Evolutionary conservation across 2,888 invertebrate species (phyloP).

Genomic region (Pachydiplax longipennis): DNA sequence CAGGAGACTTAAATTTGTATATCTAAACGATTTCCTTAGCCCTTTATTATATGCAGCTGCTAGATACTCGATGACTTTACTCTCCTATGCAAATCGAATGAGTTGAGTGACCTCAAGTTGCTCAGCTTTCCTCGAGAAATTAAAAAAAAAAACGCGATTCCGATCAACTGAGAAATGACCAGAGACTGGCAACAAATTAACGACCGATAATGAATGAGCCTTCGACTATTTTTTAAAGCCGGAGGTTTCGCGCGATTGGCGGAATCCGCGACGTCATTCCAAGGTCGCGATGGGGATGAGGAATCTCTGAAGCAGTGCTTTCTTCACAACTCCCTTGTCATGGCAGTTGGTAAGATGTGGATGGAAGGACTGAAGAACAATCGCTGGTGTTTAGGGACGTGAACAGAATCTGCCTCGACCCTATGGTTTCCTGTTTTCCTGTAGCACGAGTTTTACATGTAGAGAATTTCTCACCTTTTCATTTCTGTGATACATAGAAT

Average conservation of each 20-base stretch:
- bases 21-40: too few species aligned
- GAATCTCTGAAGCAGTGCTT: not conserved
- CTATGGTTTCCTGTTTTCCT: not conserved
- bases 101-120: too few species aligned
- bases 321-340: not conserved
- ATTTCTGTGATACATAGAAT: not conserved
- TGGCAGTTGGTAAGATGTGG: not conserved
- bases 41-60: too few species aligned
- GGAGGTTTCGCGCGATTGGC: not conserved
- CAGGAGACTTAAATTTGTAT: too few species aligned
- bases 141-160: too few species aligned
- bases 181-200: not conserved
- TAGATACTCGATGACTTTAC: too few species aligned
- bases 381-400: not conserved
- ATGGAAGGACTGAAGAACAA: not conserved
- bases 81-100: too few species aligned
- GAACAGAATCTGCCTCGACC: too few species aligned
- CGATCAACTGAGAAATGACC: too few species aligned
- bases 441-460: too few species aligned
- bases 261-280: not conserved
- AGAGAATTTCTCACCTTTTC: not conserved
- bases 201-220: not conserved
- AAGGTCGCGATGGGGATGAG: not conserved
- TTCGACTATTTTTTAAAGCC: not conserved
- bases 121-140: not conserved